Evolutionary conservation across 2,888 invertebrate genomes (phyloP).

Genomic region (Scrobipalpa atriplicella): DNA sequence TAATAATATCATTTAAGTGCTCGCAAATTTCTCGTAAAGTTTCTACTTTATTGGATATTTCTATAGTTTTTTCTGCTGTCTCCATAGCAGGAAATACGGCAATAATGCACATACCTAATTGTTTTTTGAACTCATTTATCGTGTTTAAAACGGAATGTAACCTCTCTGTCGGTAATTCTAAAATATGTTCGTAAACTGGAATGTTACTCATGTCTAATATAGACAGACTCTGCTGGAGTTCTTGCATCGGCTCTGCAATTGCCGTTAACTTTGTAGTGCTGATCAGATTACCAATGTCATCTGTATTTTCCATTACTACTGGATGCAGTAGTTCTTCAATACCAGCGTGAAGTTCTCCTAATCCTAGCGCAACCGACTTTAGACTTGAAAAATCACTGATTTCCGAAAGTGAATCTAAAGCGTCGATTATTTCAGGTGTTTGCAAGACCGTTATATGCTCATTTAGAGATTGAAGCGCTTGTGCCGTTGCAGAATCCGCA

Average conservation of each 20-base stretch:
- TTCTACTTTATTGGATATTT: constrained; percentile 63
- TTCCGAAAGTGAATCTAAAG: constrained; percentile 65
- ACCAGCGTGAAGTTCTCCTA: constrained; percentile 58
- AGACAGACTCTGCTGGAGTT: constrained; percentile 64
- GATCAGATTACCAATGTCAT: constrained; percentile 47
- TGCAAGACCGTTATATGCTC: constrained; percentile 63
- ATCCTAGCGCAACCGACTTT: constrained; percentile 56
- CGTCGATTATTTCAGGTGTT: constrained; percentile 62
- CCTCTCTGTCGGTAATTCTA: constrained; percentile 63
- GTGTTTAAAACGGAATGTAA: constrained; percentile 60
- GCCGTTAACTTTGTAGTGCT: constrained; percentile 56
- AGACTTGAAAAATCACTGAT: constrained; percentile 63
- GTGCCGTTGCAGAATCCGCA: constrained; percentile 53
- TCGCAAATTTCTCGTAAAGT: constrained; percentile 57
- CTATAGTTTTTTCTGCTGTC: constrained; percentile 57
- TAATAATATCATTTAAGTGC: constrained; percentile 55
- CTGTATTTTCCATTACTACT: constrained; percentile 58
- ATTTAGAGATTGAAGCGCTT: constrained; percentile 63
- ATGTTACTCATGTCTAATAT: constrained; percentile 65
- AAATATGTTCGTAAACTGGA: constrained; percentile 67
- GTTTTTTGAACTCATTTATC: constrained; percentile 61
- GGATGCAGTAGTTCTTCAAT: constrained; percentile 69
- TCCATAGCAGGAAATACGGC: constrained; percentile 61
- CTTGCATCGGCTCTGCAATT: constrained; percentile 69
- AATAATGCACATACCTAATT: constrained; percentile 60